phyloP scores from a whole-genome alignment of 2,113 vertebrate species.

The Setophaga coronata region DNA sequence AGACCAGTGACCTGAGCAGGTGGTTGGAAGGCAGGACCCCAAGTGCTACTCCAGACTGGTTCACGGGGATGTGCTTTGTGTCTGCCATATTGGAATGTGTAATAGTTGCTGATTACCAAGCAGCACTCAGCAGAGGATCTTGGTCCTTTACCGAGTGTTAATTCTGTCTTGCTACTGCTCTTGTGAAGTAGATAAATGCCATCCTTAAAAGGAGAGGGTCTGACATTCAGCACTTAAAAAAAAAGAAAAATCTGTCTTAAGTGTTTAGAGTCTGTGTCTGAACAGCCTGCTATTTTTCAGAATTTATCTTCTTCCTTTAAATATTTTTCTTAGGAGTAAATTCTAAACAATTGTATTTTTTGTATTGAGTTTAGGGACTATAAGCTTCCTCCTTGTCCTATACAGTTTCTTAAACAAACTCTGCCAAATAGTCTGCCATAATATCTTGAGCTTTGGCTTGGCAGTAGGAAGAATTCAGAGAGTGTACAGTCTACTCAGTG shows the following conservation, averaged over 20 bases:
- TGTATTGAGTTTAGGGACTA: neutral
- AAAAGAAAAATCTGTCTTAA: neutral
- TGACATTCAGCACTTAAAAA: neutral
- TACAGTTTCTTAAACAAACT: neutral
- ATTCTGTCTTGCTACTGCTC: neutral
- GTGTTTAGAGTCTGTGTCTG: neutral
- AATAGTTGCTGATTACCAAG: neutral
- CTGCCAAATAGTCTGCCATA: neutral
- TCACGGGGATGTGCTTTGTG: neutral
- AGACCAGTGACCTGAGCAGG: neutral
- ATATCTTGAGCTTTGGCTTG: neutral
- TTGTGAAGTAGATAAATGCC: neutral
- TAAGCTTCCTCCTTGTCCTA: neutral
- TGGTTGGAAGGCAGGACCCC: neutral
- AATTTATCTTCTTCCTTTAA: neutral
- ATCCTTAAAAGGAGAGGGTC: neutral
- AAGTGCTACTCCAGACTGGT: neutral
- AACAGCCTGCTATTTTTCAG: neutral
- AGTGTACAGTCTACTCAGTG: neutral
- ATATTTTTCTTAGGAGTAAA: neutral
- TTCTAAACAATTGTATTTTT: neutral
- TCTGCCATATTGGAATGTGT: neutral
- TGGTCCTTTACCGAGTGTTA: neutral
- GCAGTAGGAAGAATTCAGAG: neutral
- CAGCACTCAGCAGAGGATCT: neutral